These are phyloP conservation scores for Acropternis orthonyx DNA, from an alignment of 2,797 vertebrate genomes.

Conservation along the genomic window DNA sequence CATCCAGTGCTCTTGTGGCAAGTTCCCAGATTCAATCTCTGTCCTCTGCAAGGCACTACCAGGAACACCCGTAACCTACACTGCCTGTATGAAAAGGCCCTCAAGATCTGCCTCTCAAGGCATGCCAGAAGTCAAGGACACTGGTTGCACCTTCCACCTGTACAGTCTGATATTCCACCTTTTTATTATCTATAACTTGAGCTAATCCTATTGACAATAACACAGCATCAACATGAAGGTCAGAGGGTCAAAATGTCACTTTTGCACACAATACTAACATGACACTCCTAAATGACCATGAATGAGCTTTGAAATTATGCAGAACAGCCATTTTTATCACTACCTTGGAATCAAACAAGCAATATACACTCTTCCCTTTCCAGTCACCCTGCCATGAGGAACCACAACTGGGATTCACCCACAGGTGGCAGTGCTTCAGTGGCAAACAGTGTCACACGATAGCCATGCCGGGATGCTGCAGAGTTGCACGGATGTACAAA, in stretches of 20 bases:
- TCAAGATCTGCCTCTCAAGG: background rate
- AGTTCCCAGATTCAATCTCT: background rate
- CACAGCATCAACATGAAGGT: background rate
- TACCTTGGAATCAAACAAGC: background rate
- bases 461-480: background rate
- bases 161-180: background rate
- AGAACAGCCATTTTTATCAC: background rate
- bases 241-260: background rate
- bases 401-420: background rate
- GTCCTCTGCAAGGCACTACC: background rate
- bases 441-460: background rate
- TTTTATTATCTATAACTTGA: background rate
- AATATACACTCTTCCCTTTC: background rate
- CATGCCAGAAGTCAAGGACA: background rate
- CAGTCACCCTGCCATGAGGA: background rate
- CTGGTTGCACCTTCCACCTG: background rate
- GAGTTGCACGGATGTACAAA: background rate
- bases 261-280: background rate
- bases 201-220: background rate
- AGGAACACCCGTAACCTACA: background rate
- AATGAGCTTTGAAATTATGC: background rate
- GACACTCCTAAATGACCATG: background rate
- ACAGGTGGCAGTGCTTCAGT: constrained; percentile 48
- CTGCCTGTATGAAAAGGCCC: background rate
- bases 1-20: background rate